Conservation (phyloP, 2,888 invertebrate species). For the Nemotelus nigrinus region DNA sequence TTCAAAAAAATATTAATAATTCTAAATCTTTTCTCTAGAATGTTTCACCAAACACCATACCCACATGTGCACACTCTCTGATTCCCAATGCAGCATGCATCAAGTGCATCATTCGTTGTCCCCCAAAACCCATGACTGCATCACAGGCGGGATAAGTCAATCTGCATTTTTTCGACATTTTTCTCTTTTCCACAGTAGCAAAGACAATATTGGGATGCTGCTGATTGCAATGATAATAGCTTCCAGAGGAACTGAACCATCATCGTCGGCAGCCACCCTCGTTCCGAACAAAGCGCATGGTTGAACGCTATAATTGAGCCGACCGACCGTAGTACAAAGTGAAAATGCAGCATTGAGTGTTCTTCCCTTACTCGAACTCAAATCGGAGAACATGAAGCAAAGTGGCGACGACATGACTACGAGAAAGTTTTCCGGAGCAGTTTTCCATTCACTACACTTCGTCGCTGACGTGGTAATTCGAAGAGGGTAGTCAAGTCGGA, state of each 20-base stretch:
- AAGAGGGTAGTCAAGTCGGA: not conserved
- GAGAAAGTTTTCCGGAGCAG: slow-evolving; percentile 12
- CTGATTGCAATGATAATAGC: slow-evolving; percentile 25
- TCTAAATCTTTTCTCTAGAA: too few relatives aligned
- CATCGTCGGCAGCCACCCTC: slow-evolving; percentile 5
- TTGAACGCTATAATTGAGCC: slow-evolving; percentile 34
- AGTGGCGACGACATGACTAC: slow-evolving; percentile 17
- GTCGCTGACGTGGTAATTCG: slow-evolving; percentile 14
- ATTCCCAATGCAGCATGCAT: not conserved
- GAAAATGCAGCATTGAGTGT: slow-evolving; percentile 15
- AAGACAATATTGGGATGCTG: slow-evolving; percentile 9
- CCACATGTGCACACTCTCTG: too few relatives aligned
- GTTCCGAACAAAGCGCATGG: slow-evolving; percentile 32
- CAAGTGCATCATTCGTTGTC: slow-evolving; percentile 24
- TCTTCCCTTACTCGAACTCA: not conserved
- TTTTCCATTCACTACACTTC: slow-evolving; percentile 30
- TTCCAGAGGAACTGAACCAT: slow-evolving; percentile 27
- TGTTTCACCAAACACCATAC: too few relatives aligned
- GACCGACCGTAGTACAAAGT: slow-evolving; percentile 1
- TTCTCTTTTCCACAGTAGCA: slow-evolving; percentile 8
- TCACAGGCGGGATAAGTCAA: slow-evolving; percentile 18
- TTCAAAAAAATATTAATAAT: too few relatives aligned
- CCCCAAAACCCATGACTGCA: not conserved
- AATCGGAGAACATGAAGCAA: not conserved
- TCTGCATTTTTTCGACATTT: slow-evolving; percentile 1